These are phyloP conservation scores for Chrysoperla carnea DNA, from an alignment of 1,140 invertebrate species.

Conservation along the genomic window DNA sequence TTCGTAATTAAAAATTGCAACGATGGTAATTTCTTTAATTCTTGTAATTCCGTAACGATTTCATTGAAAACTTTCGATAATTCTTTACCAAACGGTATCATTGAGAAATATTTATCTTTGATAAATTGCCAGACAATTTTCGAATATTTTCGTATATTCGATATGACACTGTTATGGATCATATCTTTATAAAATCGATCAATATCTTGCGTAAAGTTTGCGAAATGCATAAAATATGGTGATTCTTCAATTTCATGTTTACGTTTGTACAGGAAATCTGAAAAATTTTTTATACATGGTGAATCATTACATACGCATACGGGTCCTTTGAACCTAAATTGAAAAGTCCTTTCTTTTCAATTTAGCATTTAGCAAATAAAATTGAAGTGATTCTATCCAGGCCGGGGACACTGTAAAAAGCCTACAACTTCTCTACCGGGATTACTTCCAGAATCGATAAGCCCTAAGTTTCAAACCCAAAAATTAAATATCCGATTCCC, in stretches of 20 bases:
- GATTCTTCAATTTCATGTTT: constrained; percentile 61
- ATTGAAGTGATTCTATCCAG: too few relatives aligned
- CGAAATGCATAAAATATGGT: constrained; percentile 57
- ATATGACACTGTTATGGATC: constrained; percentile 46
- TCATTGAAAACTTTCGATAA: constrained; percentile 48
- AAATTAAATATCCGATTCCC: too few relatives aligned
- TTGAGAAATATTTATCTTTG: constrained; percentile 51
- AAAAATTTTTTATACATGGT: constrained; percentile 14
- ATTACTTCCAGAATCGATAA: too few relatives aligned
- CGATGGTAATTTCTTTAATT: constrained; percentile 47
- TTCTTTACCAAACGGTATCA: constrained; percentile 63
- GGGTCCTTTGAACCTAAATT: too few relatives aligned
- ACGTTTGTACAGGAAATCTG: constrained; percentile 63
- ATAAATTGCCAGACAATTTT: constrained; percentile 44
- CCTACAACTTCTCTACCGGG: too few relatives aligned
- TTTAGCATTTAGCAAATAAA: too few relatives aligned
- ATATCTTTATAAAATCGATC: constrained; percentile 60
- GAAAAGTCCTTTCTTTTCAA: too few relatives aligned
- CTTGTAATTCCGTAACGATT: constrained; percentile 45
- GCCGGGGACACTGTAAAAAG: too few relatives aligned
- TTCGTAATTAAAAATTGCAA: constrained; percentile 38
- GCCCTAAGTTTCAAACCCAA: too few relatives aligned
- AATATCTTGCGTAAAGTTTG: constrained; percentile 60
- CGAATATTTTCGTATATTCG: constrained; percentile 59
- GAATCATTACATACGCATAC: too few relatives aligned